A percentile compares a stretch with the other conserved stretches of the same genome.
These are phyloP conservation scores for Apotomis turbidana DNA, from an alignment of 2,888 invertebrate species.

Conservation along the genomic window DNA sequence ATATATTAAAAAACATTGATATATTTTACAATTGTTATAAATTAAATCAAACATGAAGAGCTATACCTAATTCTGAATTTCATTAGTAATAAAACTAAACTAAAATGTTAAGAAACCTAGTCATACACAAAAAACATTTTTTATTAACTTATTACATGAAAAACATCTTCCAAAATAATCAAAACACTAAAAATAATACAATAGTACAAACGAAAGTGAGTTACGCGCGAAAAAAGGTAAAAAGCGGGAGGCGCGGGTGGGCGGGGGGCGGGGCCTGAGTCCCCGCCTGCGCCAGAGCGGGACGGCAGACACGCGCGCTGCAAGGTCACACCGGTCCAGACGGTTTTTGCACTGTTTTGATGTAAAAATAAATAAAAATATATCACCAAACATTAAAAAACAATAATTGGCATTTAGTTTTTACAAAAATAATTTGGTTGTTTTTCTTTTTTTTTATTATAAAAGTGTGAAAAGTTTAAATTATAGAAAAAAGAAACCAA, in stretches of 20 bases:
- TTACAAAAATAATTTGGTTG: not conserved
- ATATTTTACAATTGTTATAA: too few relatives aligned
- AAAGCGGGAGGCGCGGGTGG: conserved; percentile 69
- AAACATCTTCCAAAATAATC: conserved; percentile 50
- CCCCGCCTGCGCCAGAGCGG: conserved; percentile 65
- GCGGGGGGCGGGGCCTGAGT: conserved; percentile 74
- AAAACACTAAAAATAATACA: conserved; percentile 42
- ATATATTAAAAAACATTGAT: too few relatives aligned
- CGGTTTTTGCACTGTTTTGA: conserved; percentile 60
- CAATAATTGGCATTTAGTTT: not conserved
- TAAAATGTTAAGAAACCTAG: not conserved
- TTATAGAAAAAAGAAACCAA: not conserved
- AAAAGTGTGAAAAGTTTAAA: not conserved
- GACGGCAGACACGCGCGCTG: conserved; percentile 61
- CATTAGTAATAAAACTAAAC: not conserved
- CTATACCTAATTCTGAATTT: not conserved
- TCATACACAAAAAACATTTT: not conserved
- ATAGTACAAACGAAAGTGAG: conserved; percentile 64
- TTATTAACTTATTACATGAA: conserved; percentile 41
- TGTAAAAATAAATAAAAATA: not conserved
- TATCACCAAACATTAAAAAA: not conserved
- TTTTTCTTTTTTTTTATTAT: conserved; percentile 31
- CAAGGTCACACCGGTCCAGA: conserved; percentile 62
- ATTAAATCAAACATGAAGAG: not conserved
- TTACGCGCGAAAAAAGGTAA: conserved; percentile 72